phyloP scores from a whole-genome alignment of 2,888 invertebrate genomes.

The Habroteleia sp. region DNA sequence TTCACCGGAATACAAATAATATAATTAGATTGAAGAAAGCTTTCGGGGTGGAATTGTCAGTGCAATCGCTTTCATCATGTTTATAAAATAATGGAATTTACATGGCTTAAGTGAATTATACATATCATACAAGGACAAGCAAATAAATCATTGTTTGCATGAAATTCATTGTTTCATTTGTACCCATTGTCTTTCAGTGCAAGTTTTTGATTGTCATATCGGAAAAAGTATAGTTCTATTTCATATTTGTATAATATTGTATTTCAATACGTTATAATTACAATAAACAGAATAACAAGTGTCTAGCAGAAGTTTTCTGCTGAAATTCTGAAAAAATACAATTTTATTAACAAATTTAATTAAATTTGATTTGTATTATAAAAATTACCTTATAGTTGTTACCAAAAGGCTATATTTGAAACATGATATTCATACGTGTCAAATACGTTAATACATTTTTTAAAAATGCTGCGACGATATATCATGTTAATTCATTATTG shows the following conservation, averaged over 20 bases:
- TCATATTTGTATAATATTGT: conserved; percentile 26
- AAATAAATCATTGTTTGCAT: conserved; percentile 40
- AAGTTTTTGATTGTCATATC: conserved; percentile 51
- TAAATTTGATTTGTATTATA: too few species aligned
- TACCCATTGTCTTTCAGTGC: conserved; percentile 34
- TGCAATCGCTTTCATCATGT: conserved; percentile 16
- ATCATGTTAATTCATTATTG: too few species aligned
- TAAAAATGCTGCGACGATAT: too few species aligned
- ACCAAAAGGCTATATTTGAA: too few species aligned
- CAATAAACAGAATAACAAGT: conserved; percentile 49
- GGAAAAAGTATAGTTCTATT: conserved; percentile 46
- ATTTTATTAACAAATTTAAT: too few species aligned
- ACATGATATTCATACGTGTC: too few species aligned
- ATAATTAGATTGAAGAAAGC: too few species aligned
- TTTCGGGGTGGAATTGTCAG: conserved; percentile 2
- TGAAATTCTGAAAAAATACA: conserved; percentile 6
- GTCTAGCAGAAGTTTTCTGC: conserved; percentile 15
- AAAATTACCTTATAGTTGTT: too few species aligned
- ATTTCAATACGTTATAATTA: conserved; percentile 52
- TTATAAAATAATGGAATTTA: conserved; percentile 38
- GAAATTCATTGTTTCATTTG: conserved; percentile 47
- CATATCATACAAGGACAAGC: conserved; percentile 24
- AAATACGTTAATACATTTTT: conserved; percentile 13
- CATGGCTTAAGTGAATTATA: conserved; percentile 39
- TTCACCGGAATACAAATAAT: too few species aligned